Percentiles rank a stretch among this genome's conserved stretches.
phyloP scores from a whole-genome alignment of 2,113 vertebrate genomes.

The Cichladusa arquata region DNA sequence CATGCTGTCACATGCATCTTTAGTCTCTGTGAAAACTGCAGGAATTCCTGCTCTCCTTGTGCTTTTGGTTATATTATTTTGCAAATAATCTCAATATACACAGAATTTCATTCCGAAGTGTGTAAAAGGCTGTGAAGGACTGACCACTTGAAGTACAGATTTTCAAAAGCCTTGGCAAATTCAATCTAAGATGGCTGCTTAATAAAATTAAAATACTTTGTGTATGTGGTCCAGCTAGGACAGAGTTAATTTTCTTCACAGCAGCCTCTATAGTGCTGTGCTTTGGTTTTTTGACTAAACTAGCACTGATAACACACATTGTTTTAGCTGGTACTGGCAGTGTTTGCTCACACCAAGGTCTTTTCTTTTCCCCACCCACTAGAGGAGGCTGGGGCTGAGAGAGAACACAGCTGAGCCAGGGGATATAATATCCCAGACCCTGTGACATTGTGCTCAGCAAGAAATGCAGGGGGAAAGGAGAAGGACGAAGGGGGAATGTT shows the following conservation, averaged over 20 bases:
- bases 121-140: neutral
- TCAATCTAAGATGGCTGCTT: neutral
- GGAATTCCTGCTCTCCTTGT: neutral
- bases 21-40: neutral
- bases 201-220: neutral
- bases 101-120: neutral
- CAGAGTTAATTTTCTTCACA: neutral
- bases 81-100: neutral
- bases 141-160: neutral
- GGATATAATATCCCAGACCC: neutral
- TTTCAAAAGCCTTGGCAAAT: neutral
- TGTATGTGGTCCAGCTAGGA: neutral
- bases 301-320: fast-evolving
- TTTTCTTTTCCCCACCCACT: neutral
- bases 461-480: neutral
- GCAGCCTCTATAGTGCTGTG: neutral
- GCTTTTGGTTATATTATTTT: neutral
- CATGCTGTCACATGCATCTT: neutral
- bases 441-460: neutral
- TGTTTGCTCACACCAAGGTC: neutral
- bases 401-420: neutral
- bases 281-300: neutral
- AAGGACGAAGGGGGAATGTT: neutral
- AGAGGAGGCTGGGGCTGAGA: neutral
- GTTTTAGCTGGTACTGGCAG: neutral